A percentile compares a stretch with the other conserved stretches of the same genome.
Conservation (phyloP, 1,140 invertebrate genomes). For the Micrasema minimum region DNA sequence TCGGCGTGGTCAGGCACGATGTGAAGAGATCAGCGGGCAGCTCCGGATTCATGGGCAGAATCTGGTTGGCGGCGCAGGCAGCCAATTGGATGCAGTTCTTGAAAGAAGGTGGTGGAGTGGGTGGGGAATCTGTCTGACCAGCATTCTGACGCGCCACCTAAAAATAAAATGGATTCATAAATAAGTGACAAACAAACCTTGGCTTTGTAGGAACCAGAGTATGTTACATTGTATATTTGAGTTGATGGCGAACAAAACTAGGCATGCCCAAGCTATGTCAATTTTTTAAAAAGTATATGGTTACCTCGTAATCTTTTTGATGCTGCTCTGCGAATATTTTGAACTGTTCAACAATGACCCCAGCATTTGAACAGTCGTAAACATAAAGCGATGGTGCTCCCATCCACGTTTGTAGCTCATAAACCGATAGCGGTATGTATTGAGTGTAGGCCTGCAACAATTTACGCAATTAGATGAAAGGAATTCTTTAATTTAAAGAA, state of each 20-base stretch:
- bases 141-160: conserved; percentile 45
- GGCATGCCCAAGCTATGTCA: no score
- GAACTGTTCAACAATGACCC: conserved; percentile 94
- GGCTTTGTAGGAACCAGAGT: no score
- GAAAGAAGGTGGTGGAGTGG: conserved; percentile 69
- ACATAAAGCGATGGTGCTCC: conserved; percentile 98
- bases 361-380: conserved; percentile 98
- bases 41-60: conserved; percentile 97
- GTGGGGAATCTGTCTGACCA: conserved; percentile 21
- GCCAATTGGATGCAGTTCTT: conserved; percentile 96
- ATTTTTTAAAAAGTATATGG: no score
- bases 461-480: no score
- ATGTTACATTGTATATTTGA: no score
- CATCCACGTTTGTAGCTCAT: conserved; percentile 99
- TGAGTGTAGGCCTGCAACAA: conserved; percentile 90
- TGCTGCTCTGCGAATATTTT: conserved; percentile 92
- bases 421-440: conserved; percentile 98
- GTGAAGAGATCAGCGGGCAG: conserved; percentile 99
- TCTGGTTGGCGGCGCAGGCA: conserved; percentile 91
- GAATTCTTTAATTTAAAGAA: no score
- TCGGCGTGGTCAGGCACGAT: conserved; percentile 96
- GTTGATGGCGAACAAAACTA: no score
- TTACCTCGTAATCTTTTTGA: conserved; percentile 85
- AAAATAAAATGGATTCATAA: conserved; percentile 2
- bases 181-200: no score